Conservation (phyloP, 2,888 invertebrate species). For the Drosophila leonis region DNA sequence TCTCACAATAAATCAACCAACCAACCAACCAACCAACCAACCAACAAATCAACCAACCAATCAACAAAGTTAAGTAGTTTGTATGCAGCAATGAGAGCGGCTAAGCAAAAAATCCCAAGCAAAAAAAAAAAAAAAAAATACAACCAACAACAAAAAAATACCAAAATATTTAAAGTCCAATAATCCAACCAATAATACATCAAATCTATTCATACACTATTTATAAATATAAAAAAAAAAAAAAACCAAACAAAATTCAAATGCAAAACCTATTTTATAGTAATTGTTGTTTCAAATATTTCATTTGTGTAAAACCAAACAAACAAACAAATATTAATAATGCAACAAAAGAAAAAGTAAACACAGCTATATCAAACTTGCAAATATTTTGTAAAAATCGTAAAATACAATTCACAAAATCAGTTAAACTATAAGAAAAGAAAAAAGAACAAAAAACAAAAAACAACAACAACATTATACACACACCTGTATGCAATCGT, state of each 20-base stretch:
- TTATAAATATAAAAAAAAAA: constrained; percentile 37
- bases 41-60: constrained; percentile 35
- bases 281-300: constrained; percentile 54
- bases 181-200: constrained; percentile 71
- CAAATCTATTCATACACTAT: constrained; percentile 61
- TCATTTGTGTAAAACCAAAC: constrained; percentile 55
- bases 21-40: constrained; percentile 42
- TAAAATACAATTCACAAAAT: constrained; percentile 49
- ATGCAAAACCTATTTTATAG: constrained; percentile 56
- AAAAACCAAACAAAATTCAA: constrained; percentile 50
- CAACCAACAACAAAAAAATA: constrained; percentile 43
- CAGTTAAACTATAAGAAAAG: constrained; percentile 42
- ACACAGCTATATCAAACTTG: constrained; percentile 36
- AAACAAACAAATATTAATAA: constrained; percentile 46
- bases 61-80: constrained; percentile 66
- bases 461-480: constrained; percentile 49
- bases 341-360: constrained; percentile 25
- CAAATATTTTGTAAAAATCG: constrained; percentile 56
- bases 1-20: constrained; percentile 54
- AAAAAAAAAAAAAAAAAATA: constrained; percentile 7
- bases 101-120: constrained; percentile 40
- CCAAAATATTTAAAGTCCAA: constrained; percentile 62
- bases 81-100: constrained; percentile 32
- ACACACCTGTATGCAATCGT: constrained; percentile 40
- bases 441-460: constrained; percentile 31